Base-by-base conservation (phyloP, 1,140 invertebrate genomes). In the Bemisia tabaci region DNA sequence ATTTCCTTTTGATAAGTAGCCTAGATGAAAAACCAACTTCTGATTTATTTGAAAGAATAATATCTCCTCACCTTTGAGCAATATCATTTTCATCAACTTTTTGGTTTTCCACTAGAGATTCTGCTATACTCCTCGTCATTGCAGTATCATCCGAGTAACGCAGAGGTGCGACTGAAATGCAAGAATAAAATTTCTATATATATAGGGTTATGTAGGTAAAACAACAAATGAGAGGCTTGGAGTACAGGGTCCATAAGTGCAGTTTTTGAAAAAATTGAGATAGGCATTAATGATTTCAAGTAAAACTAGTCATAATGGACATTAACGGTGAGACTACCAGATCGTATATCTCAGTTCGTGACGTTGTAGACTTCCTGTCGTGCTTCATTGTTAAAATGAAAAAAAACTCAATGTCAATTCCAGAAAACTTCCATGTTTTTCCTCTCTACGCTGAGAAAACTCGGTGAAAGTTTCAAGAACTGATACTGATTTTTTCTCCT, bases 71-170 rank as follows among this genome's bases (percentile, higher is more conserved):
- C 72, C 68, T 79, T 71, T 80, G 82, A 1, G 85, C 84, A 70
- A 87, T 69, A 72, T 86, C 82, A 69, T 79, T 75, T 58, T 80
- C 72, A 74, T 85, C 77, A 26, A 84, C 75, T 60, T 78, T 77
- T 69, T 81, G 81, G 64, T 84, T 80, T 61, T 85, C 79, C 24
- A 88, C 78, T 25, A 91, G 74, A 59, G 85, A 87, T 70, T 80
- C 75, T 2, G 84, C 85, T 59, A 90, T 75, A 60, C 80, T 80
- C 73, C 82, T 81, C 21, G 85, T 85, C 88, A 92, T 90, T 23
- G 85, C 86, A 21, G 89, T 89, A 73, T 91, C 89, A 82, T 91
- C 89, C 27, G 89, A 89, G 73, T 82, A 90, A 26, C 33, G n/a
- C 26, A 67, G 27, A 1, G 59, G 59, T 24, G 59, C 58, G 25